Base-by-base conservation (phyloP, 2,797 vertebrate species). In the Gallinago solitaria region DNA sequence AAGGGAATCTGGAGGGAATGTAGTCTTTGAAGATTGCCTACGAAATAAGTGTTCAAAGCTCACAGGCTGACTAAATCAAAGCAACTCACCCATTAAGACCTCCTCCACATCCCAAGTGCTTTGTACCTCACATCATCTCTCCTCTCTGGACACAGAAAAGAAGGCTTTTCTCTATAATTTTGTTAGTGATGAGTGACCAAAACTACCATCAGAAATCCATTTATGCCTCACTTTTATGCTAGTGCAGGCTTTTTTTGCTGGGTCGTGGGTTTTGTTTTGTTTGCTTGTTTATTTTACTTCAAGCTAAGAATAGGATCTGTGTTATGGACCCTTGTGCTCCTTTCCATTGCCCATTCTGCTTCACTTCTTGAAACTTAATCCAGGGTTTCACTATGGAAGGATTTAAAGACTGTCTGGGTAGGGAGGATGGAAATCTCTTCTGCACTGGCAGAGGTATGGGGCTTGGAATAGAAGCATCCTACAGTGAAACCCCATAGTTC, bases 1-100 rank as follows among this genome's bases (percentile, higher is more conserved):
- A 77, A 16, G 81, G 30, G 39, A 90, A 90, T 83, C 57, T 81
- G 73, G 33, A 76, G 43, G 28, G 64, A 80, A 89, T 14, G 17
- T 12, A 45, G 20, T 48, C 48, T 92, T 95, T 87, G 68, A 95
- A 91, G 82, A 57, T 8, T 86, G 33, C 43, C 63, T 73, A 70
- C 88, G 68, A 81, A 92, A 35, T 57, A 89, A 77, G 9, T 47
- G 60, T n/a, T 84, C 59, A 67, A 77, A 87, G 60, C 51, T 89
- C 71, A 80, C 13, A 76, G 25, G 13, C 74, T 91, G 54, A 51
- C 21, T 83, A 83, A 68, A 95, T 95, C 73, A 94, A 94, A 93
- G 70, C 30, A 75, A 76, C 30, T 71, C 30, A 78, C 9, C 20
- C 61, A 61, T 61, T 77, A 83, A 63, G 35, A 86, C 33, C 5